Evolutionary conservation across 2,888 invertebrate species (phyloP).

Genomic region (Spialia ferax): DNA sequence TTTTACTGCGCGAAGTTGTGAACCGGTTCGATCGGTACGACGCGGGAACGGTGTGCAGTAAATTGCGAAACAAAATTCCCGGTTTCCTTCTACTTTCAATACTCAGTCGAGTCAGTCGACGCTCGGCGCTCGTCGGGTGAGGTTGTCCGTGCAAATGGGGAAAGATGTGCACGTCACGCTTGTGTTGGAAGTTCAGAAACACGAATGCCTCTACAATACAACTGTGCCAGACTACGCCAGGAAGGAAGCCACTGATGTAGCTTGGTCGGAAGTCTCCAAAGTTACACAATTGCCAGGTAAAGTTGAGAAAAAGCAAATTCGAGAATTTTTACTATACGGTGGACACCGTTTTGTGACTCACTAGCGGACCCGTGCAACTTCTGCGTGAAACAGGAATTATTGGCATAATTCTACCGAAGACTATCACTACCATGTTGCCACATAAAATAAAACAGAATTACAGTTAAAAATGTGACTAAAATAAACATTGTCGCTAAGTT

Average conservation of each 20-base stretch:
- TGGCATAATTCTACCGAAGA: too few relatives aligned
- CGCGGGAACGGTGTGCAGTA: not conserved
- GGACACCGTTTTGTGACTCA: too few relatives aligned
- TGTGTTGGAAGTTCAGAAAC: slow-evolving; percentile 30
- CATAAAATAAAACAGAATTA: too few relatives aligned
- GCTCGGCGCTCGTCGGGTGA: not conserved
- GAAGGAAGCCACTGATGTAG: slow-evolving; percentile 24
- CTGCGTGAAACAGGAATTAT: too few relatives aligned
- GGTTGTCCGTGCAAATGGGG: slow-evolving; percentile 14
- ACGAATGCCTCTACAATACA: slow-evolving; percentile 32
- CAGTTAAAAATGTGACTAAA: too few relatives aligned
- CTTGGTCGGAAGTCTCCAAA: slow-evolving; percentile 22
- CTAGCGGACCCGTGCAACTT: too few relatives aligned
- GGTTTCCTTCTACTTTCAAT: too few relatives aligned
- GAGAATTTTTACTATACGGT: not conserved
- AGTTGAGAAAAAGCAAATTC: not conserved
- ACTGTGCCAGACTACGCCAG: slow-evolving; percentile 26
- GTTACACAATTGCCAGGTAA: slow-evolving; percentile 27
- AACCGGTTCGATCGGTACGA: too few relatives aligned
- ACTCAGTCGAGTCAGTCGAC: not conserved
- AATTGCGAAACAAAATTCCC: not conserved
- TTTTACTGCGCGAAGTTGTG: too few relatives aligned
- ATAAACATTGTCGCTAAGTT: too few relatives aligned
- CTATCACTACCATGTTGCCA: too few relatives aligned
- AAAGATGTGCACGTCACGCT: slow-evolving; percentile 24